Evolutionary conservation across 2,113 vertebrate species (phyloP).

Genomic region (Microcebus jonahi): DNA sequence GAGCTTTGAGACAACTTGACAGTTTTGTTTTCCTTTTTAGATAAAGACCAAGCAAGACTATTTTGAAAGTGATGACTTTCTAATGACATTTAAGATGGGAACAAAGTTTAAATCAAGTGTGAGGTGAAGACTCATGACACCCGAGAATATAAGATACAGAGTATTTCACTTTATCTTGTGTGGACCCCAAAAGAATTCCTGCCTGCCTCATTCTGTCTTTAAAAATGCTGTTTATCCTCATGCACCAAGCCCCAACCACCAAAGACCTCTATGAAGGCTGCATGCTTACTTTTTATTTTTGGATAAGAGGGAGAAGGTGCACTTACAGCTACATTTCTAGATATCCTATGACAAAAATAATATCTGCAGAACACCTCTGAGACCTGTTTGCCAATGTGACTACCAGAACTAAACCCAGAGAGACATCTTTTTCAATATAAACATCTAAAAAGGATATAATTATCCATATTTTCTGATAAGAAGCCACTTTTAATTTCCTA

Average conservation of each 20-base stretch:
- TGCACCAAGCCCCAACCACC: neutral
- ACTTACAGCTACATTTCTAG: neutral
- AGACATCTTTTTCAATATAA: neutral
- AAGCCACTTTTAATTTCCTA: neutral
- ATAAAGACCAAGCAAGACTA: slow-evolving; percentile 10
- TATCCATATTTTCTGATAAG: neutral
- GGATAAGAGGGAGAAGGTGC: neutral
- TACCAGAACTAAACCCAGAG: neutral
- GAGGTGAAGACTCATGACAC: neutral
- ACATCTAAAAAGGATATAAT: neutral
- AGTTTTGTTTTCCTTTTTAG: neutral
- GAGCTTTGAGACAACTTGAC: neutral
- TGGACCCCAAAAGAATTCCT: neutral
- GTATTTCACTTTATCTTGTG: neutral
- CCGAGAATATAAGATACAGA: neutral
- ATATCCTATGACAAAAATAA: neutral
- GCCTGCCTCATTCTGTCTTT: neutral
- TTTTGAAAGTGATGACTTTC: slow-evolving; percentile 50
- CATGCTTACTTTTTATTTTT: neutral
- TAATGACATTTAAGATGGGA: slow-evolving; percentile 33
- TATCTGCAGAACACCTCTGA: neutral
- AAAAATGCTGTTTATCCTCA: neutral
- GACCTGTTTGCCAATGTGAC: neutral
- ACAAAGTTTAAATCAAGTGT: slow-evolving; percentile 4
- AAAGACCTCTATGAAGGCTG: neutral